Percentiles rank a stretch among this genome's conserved stretches.
Evolutionary conservation across 2,113 vertebrate genomes (phyloP).

Genomic region (Scortum barcoo): DNA sequence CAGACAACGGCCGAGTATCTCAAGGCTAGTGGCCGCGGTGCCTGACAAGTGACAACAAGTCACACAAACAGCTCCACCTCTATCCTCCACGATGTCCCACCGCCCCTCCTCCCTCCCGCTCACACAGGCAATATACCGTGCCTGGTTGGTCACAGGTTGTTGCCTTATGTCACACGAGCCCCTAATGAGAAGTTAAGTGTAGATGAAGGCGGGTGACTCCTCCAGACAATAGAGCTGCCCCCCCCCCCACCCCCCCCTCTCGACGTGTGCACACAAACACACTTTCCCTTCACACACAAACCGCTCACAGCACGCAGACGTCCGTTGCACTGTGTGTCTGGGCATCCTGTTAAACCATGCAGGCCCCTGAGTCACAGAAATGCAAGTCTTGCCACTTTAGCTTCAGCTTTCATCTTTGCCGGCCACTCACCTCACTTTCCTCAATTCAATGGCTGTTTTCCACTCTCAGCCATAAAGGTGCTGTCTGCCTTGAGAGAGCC

Average conservation of each 20-base stretch:
- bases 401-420: conserved; percentile 70
- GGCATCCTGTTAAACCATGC: conserved; percentile 54
- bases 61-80: conserved; percentile 73
- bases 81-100: conserved; percentile 12
- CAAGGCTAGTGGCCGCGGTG: conserved; percentile 78
- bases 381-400: conserved; percentile 58
- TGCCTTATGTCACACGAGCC: conserved; percentile 63
- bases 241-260: too few species aligned
- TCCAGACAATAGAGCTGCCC: conserved; percentile 42
- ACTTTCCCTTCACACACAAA: conserved; percentile 14
- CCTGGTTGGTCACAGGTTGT: conserved; percentile 70
- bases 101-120: background rate
- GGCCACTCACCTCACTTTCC: conserved; percentile 56
- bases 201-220: conserved; percentile 44
- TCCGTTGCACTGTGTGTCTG: conserved; percentile 2
- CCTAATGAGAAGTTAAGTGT: conserved; percentile 76
- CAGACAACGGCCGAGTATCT: conserved; percentile 82
- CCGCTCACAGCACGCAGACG: conserved; percentile 6
- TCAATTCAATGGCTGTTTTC: conserved; percentile 61
- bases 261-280: background rate
- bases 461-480: conserved; percentile 61
- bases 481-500: conserved; percentile 45
- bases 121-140: conserved; percentile 1
- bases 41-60: conserved; percentile 82
- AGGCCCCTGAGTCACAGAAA: conserved; percentile 56